Conservation (phyloP, 2,113 vertebrate genomes). For the Dromas ardeola region DNA sequence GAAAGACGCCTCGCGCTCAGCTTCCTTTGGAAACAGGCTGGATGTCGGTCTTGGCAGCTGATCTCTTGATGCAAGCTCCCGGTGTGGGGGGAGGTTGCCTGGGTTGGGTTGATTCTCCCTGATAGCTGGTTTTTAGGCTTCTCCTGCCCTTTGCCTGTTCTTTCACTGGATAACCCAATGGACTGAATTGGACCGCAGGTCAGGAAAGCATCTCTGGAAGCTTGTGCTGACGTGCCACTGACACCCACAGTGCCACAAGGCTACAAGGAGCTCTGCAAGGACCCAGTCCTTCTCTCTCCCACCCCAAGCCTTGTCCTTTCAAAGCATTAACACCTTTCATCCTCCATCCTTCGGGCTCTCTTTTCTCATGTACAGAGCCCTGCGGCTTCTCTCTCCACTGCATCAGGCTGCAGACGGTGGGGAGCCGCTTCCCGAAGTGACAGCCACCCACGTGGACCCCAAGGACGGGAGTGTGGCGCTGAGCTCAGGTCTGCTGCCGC, state of each 20-base stretch:
- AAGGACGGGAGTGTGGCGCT: accelerated
- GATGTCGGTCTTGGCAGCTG: neutral
- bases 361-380: accelerated
- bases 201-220: neutral
- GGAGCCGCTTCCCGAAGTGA: neutral
- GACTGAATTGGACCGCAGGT: accelerated
- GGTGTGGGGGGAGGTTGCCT: neutral
- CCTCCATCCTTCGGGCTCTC: neutral
- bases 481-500: neutral
- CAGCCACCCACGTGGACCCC: neutral
- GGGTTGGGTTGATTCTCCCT: neutral
- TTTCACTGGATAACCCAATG: neutral
- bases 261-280: neutral
- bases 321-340: neutral
- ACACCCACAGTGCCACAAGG: accelerated
- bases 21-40: neutral
- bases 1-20: neutral
- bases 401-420: neutral
- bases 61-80: neutral
- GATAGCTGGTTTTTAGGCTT: neutral
- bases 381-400: neutral
- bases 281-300: neutral
- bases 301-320: neutral
- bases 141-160: neutral
- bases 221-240: neutral